phyloP scores from a whole-genome alignment of 2,797 vertebrate species.

The Centroberyx gerrardi region DNA sequence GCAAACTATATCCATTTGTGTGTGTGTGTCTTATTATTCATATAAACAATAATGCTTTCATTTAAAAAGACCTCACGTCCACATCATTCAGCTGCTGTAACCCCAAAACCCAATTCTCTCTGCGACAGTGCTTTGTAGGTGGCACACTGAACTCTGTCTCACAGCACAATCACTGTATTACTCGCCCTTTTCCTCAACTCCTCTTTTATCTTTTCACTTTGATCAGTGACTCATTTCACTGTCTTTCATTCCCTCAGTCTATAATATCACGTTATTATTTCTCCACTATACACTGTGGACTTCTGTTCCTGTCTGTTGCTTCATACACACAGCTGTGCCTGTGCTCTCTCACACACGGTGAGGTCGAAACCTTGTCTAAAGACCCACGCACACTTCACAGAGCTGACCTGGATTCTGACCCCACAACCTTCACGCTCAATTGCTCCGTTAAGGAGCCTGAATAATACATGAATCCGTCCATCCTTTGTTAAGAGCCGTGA shows the following conservation, averaged over 20 bases:
- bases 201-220: conserved; percentile 74
- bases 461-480: conserved; percentile 69
- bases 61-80: conserved; percentile 36
- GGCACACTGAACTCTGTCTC: conserved; percentile 62
- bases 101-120: conserved; percentile 59
- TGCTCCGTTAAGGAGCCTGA: conserved; percentile 59
- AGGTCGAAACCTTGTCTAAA: conserved; percentile 47
- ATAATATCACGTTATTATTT: conserved; percentile 70
- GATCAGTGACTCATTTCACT: conserved; percentile 72
- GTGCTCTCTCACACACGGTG: conserved; percentile 18
- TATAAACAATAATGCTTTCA: conserved; percentile 31
- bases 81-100: conserved; percentile 46
- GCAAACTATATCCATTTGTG: conserved; percentile 16
- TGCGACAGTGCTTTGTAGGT: conserved; percentile 57
- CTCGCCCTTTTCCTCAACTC: conserved; percentile 55
- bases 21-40: conserved; percentile 48
- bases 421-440: conserved; percentile 54
- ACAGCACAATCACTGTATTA: conserved; percentile 57
- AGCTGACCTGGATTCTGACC: conserved; percentile 61
- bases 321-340: conserved; percentile 76
- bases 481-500: conserved; percentile 53
- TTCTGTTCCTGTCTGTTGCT: conserved; percentile 61
- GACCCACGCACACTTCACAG: conserved; percentile 49
- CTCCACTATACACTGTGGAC: conserved; percentile 49
- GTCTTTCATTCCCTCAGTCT: conserved; percentile 61